These are phyloP conservation scores for Araneus ventricosus DNA, from an alignment of 1,140 invertebrate genomes.

Conservation along the genomic window DNA sequence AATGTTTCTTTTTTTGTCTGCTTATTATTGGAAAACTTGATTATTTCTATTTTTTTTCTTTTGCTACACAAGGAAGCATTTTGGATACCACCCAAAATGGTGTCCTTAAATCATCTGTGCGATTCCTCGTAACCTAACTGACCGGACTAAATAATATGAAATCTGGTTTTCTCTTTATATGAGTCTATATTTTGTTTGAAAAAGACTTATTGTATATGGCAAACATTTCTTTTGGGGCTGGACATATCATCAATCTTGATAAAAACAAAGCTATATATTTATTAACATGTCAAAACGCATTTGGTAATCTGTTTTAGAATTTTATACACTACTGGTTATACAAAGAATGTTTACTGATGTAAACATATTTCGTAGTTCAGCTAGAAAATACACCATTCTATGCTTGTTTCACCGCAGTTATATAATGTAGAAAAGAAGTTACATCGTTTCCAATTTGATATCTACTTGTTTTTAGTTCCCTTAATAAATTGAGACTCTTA, in stretches of 20 bases:
- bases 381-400: too few species aligned
- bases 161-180: not conserved
- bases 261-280: not conserved
- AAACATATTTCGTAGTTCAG: too few species aligned
- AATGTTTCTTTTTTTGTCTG: too few species aligned
- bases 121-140: not conserved
- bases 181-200: not conserved
- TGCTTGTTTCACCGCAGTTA: too few species aligned
- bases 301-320: not conserved
- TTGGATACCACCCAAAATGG: conserved; percentile 10
- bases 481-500: too few species aligned
- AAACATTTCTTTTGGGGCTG: not conserved
- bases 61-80: not conserved
- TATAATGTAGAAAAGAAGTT: too few species aligned
- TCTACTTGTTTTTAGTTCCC: too few species aligned
- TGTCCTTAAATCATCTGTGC: not conserved
- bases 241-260: not conserved
- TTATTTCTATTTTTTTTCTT: not conserved
- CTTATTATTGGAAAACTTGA: not conserved
- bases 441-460: too few species aligned
- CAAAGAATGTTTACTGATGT: too few species aligned
- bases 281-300: not conserved
- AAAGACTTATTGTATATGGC: not conserved
- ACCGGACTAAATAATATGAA: not conserved
- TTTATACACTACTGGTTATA: too few species aligned